A percentile compares a stretch with the other conserved stretches of the same genome.
Conservation (phyloP, 1,140 invertebrate genomes). For the Lasioglossum albipes region DNA sequence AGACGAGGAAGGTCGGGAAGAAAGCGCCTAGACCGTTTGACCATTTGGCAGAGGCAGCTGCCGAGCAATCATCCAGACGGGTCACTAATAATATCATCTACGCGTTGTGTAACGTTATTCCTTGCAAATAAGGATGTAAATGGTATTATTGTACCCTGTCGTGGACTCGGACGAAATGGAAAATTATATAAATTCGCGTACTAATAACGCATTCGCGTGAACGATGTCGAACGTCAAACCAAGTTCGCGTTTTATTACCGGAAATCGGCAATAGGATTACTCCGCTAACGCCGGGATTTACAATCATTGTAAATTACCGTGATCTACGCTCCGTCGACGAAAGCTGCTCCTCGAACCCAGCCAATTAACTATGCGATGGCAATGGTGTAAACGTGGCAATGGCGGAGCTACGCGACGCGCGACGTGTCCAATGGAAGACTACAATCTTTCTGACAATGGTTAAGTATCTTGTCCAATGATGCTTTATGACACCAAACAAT, state of each 20-base stretch:
- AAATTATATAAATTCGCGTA: not conserved
- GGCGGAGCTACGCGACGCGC: not conserved
- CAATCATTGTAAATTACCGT: not conserved
- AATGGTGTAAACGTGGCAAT: not conserved
- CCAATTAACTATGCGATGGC: not conserved
- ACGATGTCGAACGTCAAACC: too few species aligned
- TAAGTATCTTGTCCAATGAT: too few species aligned
- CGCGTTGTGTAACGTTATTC: slow-evolving; percentile 52
- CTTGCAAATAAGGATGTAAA: slow-evolving; percentile 37
- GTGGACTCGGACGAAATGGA: not conserved
- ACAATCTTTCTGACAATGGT: too few species aligned
- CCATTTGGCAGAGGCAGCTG: slow-evolving; percentile 65
- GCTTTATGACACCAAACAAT: too few species aligned
- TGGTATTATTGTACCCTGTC: slow-evolving; percentile 2
- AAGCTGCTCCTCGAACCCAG: not conserved
- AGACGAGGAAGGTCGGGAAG: slow-evolving; percentile 65
- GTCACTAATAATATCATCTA: slow-evolving; percentile 64
- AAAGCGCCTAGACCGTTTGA: slow-evolving; percentile 66
- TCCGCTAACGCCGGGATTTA: not conserved
- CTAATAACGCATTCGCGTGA: not conserved
- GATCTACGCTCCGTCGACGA: not conserved
- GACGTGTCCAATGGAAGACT: too few species aligned
- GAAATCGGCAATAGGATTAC: not conserved
- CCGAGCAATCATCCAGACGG: slow-evolving; percentile 61
- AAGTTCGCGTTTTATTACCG: not conserved